phyloP scores from a whole-genome alignment of 2,888 invertebrate genomes.

The Polylopha cassiicola region DNA sequence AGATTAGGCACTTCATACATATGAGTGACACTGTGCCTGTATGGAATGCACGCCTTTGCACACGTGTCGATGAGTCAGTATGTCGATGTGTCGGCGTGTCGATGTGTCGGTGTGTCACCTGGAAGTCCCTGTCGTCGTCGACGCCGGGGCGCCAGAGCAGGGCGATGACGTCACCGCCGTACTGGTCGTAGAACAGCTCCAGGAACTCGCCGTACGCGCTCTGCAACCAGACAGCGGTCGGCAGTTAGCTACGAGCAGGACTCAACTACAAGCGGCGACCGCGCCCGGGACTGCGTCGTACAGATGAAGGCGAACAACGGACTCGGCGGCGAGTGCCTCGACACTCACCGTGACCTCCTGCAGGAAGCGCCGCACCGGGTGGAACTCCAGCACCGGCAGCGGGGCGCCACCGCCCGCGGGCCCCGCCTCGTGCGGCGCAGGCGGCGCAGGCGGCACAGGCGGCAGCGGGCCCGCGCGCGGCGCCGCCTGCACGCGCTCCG shows the following conservation, averaged over 20 bases:
- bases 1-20: not conserved
- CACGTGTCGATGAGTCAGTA: too few relatives aligned
- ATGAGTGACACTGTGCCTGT: too few relatives aligned
- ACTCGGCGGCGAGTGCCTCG: too few relatives aligned
- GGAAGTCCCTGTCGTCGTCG: conserved; percentile 80
- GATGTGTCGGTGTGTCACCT: conserved; percentile 68
- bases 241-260: too few relatives aligned
- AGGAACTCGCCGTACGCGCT: conserved; percentile 85
- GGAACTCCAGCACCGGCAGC: conserved; percentile 84
- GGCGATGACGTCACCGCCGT: conserved; percentile 90
- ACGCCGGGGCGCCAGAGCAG: conserved; percentile 89
- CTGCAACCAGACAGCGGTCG: conserved; percentile 54
- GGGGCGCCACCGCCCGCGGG: conserved; percentile 26
- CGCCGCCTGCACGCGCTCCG: conserved; percentile 35
- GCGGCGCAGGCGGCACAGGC: conserved; percentile 75
- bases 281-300: too few relatives aligned
- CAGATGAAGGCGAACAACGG: too few relatives aligned
- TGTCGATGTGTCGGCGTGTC: too few relatives aligned
- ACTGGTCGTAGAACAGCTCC: conserved; percentile 91
- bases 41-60: too few relatives aligned
- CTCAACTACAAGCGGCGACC: too few relatives aligned
- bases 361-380: conserved; percentile 85
- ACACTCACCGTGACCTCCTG: conserved; percentile 78
- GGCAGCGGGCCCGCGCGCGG: conserved; percentile 81
- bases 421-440: conserved; percentile 59